Evolutionary conservation across 2,797 vertebrate genomes (phyloP).

Genomic region (Carapus acus): DNA sequence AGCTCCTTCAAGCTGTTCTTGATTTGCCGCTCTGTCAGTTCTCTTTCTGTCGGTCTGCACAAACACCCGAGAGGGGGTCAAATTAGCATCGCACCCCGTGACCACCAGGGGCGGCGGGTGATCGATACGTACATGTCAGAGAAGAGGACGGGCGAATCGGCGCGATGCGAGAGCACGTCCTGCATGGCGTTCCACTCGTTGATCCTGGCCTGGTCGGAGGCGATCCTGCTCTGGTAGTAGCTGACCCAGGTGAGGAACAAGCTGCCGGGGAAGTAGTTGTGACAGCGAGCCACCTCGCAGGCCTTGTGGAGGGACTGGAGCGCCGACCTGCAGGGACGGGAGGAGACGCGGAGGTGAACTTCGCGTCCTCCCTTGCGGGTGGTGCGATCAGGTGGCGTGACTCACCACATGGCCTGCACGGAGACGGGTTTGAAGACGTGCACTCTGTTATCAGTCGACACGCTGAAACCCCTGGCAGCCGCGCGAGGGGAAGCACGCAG

Average conservation of each 20-base stretch:
- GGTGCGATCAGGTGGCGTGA: slow-evolving; percentile 24
- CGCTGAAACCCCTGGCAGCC: slow-evolving; percentile 88
- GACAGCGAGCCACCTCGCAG: slow-evolving; percentile 89
- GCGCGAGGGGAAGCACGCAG: slow-evolving; percentile 19
- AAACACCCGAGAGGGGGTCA: slow-evolving; percentile 12
- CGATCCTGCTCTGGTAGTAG: slow-evolving; percentile 95
- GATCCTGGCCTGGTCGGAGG: slow-evolving; percentile 88
- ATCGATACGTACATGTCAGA: slow-evolving; percentile 79
- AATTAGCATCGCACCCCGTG: too few relatives aligned
- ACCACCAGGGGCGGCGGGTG: too few relatives aligned
- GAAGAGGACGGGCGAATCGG: slow-evolving; percentile 93
- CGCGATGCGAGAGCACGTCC: slow-evolving; percentile 92
- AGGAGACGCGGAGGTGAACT: not conserved
- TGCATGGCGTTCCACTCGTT: slow-evolving; percentile 99
- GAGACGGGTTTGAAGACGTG: slow-evolving; percentile 98
- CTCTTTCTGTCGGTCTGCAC: slow-evolving; percentile 90
- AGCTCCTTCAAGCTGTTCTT: slow-evolving; percentile 92
- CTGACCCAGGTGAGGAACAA: slow-evolving; percentile 98
- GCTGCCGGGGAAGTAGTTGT: slow-evolving; percentile 97
- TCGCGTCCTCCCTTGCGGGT: not conserved
- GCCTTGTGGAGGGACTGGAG: slow-evolving; percentile 96
- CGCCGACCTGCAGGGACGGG: slow-evolving; percentile 78
- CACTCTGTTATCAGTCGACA: slow-evolving; percentile 90
- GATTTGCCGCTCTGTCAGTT: slow-evolving; percentile 88
- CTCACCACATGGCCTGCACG: slow-evolving; percentile 99